Evolutionary conservation across 2,888 invertebrate genomes (phyloP), one percentile per base, ranked within the genome.

Genomic region (Taenaris catops): DNA sequence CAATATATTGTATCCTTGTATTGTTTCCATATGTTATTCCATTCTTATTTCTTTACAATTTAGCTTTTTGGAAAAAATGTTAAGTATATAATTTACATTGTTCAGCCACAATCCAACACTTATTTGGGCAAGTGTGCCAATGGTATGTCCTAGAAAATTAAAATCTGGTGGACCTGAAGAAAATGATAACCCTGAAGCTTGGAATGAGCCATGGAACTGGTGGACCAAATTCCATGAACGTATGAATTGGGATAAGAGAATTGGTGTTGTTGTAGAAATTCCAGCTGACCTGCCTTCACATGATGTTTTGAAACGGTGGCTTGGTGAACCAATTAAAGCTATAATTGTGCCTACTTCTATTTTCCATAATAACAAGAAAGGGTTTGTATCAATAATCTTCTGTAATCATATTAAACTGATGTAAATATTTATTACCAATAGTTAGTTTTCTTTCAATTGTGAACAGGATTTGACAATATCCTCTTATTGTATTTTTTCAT

Each of bases 301-400:
- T 26, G 89, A 89, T 11, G 89, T 91, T 29, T 61, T 96, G 4
- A 89, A 92, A 10, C 90, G 98, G 40, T 99, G 99, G 99, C 78
- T 95, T 12, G 98, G 98, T 1, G 99, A 99, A 76, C 98, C 98
- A 3, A 90, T 99, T 1, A 95, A 93, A 66, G 94, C 94, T 41
- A 80, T 97, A 19, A 87, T 96, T 25, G 67, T 98, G 27, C 93
- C 95, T 2, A 95, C 97, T 7, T 89, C 91, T 20, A 80, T 96
- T 37, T 99, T 98, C 72, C 88, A 95, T 19, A 91, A 91, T n/a
- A 99, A 99, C 78, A 93, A 91, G 51, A 94, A 94, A 67, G 96
- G 96, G 97, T 98, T 24, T 80, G 96, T 41, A 31, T 25, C n/a
- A n/a, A n/a, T n/a, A n/a, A n/a, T n/a, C n/a, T n/a, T n/a, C n/a